Evolutionary conservation across 2,797 vertebrate genomes (phyloP).

Genomic region (Merluccius polli): DNA sequence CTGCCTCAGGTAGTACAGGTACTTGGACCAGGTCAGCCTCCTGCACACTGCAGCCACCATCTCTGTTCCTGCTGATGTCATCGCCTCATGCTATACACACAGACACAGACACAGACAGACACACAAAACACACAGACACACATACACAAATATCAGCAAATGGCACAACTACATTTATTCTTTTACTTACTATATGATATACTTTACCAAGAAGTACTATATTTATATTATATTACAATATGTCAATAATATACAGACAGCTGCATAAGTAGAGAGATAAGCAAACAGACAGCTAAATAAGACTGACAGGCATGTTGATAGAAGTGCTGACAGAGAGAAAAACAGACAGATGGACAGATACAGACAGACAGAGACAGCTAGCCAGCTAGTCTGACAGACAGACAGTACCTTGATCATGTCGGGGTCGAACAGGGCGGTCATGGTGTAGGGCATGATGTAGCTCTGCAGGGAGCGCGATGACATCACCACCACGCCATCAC

Average conservation of each 20-base stretch:
- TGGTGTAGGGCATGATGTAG: conserved; percentile 95
- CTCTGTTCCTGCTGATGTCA: conserved; percentile 86
- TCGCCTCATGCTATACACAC: conserved; percentile 81
- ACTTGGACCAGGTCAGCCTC: conserved; percentile 90
- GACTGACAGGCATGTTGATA: neutral
- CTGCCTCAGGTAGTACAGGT: conserved; percentile 88
- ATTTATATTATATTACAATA: neutral
- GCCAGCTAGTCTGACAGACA: neutral
- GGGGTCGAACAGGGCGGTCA: conserved; percentile 82
- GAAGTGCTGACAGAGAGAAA: too few relatives aligned
- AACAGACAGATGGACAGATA: too few relatives aligned
- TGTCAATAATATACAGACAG: neutral
- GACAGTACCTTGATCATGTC: conserved; percentile 88
- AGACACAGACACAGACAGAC: neutral
- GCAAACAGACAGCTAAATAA: neutral
- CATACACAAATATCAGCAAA: neutral
- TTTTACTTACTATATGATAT: too few relatives aligned
- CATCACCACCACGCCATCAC: conserved; percentile 77
- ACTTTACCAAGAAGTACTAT: too few relatives aligned
- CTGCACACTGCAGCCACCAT: conserved; percentile 88
- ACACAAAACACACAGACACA: neutral
- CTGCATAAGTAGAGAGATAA: too few relatives aligned
- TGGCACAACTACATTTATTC: too few relatives aligned
- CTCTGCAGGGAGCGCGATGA: conserved; percentile 89
- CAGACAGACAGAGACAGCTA: too few relatives aligned